A percentile compares a stretch with the other conserved stretches of the same genome.
phyloP scores from a whole-genome alignment of 2,888 invertebrate genomes.

The Octodonta nipae region DNA sequence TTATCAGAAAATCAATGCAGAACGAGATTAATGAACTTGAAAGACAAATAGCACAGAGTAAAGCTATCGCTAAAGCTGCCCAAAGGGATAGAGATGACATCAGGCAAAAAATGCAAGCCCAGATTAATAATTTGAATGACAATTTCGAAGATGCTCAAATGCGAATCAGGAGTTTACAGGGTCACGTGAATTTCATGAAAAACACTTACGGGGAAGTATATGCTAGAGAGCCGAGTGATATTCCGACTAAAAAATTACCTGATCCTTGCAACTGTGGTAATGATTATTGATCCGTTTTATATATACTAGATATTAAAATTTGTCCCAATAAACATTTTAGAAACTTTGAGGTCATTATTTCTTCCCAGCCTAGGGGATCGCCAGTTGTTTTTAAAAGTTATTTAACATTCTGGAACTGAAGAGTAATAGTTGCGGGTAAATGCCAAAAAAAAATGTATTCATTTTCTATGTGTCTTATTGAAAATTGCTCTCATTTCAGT shows the following conservation, averaged over 20 bases:
- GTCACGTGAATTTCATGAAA: slow-evolving; percentile 50
- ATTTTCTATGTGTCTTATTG: no score
- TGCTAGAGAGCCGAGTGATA: slow-evolving; percentile 6
- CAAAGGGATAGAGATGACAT: slow-evolving; percentile 58
- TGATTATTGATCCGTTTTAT: slow-evolving; percentile 14
- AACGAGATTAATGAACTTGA: slow-evolving; percentile 54
- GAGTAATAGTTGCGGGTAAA: no score
- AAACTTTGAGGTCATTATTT: no score
- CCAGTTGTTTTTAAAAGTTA: no score
- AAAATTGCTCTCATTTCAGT: no score
- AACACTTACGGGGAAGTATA: slow-evolving; percentile 29
- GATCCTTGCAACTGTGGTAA: slow-evolving; percentile 27
- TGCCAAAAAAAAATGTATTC: no score
- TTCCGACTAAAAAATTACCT: slow-evolving; percentile 9
- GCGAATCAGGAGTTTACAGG: slow-evolving; percentile 48
- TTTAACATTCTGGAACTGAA: no score
- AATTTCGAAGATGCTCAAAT: slow-evolving; percentile 55
- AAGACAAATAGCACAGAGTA: slow-evolving; percentile 48
- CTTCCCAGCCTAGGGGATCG: no score
- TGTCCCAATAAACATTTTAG: no score
- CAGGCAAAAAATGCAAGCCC: slow-evolving; percentile 54
- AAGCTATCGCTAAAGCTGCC: slow-evolving; percentile 49
- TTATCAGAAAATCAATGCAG: slow-evolving; percentile 45
- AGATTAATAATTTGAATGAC: slow-evolving; percentile 51
- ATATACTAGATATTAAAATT: no score